These are phyloP conservation scores for Pitangus sulphuratus DNA, from an alignment of 2,797 vertebrate genomes.

Conservation along the genomic window DNA sequence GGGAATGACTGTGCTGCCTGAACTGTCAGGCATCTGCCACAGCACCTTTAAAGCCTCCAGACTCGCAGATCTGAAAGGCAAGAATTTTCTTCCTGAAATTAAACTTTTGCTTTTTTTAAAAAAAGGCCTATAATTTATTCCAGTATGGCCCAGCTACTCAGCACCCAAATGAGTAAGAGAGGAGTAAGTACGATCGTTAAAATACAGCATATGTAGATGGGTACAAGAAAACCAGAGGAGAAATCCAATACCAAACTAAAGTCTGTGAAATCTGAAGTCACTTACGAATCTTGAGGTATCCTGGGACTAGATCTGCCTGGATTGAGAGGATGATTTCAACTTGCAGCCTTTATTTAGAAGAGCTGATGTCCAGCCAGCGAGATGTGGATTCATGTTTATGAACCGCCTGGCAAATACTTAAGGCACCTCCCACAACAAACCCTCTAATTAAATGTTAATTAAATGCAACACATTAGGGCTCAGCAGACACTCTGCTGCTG, in stretches of 20 bases:
- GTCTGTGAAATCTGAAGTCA: neutral
- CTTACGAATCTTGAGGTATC: neutral
- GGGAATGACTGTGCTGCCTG: neutral
- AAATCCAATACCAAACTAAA: neutral
- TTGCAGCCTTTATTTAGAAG: neutral
- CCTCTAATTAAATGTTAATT: slow-evolving; percentile 65
- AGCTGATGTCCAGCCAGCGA: neutral
- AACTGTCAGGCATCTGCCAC: neutral
- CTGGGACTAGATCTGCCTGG: neutral
- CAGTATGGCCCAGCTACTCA: neutral
- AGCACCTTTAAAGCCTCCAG: neutral
- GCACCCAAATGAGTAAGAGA: neutral
- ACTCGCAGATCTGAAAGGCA: neutral
- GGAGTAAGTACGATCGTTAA: neutral
- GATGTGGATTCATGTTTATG: neutral
- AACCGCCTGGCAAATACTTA: slow-evolving; percentile 3
- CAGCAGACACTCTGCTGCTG: slow-evolving; percentile 53
- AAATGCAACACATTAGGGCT: slow-evolving; percentile 62
- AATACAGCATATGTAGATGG: neutral
- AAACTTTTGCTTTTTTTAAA: neutral
- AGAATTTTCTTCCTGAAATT: neutral
- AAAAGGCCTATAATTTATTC: neutral
- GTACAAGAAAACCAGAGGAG: neutral
- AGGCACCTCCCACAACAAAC: slow-evolving; percentile 20
- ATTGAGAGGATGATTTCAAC: neutral